Conservation (phyloP, 2,113 vertebrate species). For the Epinephelus lanceolatus region DNA sequence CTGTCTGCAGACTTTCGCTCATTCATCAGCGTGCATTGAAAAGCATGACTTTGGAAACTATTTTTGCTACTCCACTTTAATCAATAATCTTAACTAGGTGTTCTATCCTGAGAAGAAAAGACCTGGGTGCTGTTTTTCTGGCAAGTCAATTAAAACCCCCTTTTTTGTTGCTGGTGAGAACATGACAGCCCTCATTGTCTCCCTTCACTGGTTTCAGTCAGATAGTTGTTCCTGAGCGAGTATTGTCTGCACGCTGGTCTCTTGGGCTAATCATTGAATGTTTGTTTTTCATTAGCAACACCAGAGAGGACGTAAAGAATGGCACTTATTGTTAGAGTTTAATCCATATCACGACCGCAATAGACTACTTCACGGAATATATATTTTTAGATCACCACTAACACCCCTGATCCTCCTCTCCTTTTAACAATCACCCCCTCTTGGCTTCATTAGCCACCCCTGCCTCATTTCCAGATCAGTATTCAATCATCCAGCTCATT, state of each 20-base stretch:
- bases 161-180: conserved; percentile 26
- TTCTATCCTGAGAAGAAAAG: conserved; percentile 14
- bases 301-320: conserved; percentile 4
- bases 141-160: conserved; percentile 27
- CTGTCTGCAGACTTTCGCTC: conserved; percentile 12
- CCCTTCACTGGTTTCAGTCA: conserved; percentile 49
- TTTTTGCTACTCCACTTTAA: conserved; percentile 15
- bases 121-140: not conserved
- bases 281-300: conserved; percentile 42
- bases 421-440: conserved; percentile 25
- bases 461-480: conserved; percentile 56
- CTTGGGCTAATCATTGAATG: conserved; percentile 36
- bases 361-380: conserved; percentile 22
- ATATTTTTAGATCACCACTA: conserved; percentile 62
- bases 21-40: conserved; percentile 4
- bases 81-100: conserved; percentile 25
- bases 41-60: conserved; percentile 8
- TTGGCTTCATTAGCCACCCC: conserved; percentile 58
- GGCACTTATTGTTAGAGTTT: conserved; percentile 24
- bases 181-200: conserved; percentile 53
- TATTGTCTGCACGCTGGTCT: conserved; percentile 3
- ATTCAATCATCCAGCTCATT: conserved; percentile 72
- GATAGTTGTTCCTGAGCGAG: not conserved
- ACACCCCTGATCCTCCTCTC: not conserved
- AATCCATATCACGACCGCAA: conserved; percentile 13